Evolutionary conservation across 2,888 invertebrate genomes (phyloP).

Genomic region (Pristionchus arcanus): DNA sequence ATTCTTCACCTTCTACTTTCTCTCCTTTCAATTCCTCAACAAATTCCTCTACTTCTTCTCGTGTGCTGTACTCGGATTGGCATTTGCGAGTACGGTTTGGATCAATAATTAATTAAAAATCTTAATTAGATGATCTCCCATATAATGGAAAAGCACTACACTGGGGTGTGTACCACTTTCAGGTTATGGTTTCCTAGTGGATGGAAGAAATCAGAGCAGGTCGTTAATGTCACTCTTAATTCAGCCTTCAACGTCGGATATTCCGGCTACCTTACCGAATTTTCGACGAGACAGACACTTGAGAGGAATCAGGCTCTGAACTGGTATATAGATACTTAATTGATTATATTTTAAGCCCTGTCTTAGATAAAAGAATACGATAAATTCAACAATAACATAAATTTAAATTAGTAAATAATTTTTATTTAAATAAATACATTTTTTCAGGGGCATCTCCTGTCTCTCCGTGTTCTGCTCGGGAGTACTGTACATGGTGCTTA

Average conservation of each 20-base stretch:
- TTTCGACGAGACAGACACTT: slow-evolving; percentile 23
- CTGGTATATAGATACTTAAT: too few relatives aligned
- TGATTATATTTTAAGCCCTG: too few relatives aligned
- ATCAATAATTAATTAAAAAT: neutral
- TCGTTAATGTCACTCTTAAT: neutral
- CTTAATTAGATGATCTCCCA: neutral
- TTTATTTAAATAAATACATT: neutral
- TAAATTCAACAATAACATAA: too few relatives aligned
- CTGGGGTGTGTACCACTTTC: too few relatives aligned
- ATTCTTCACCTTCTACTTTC: slow-evolving; percentile 42
- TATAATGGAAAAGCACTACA: too few relatives aligned
- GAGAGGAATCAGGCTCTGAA: slow-evolving; percentile 48
- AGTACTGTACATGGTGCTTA: slow-evolving; percentile 28
- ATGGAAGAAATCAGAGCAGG: too few relatives aligned
- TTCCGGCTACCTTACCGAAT: slow-evolving; percentile 43
- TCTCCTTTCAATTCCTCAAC: slow-evolving; percentile 46
- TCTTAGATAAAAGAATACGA: too few relatives aligned
- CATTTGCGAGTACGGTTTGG: neutral
- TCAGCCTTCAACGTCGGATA: slow-evolving; percentile 49
- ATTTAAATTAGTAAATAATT: too few relatives aligned
- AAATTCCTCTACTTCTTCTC: slow-evolving; percentile 44
- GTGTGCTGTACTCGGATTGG: slow-evolving; percentile 31
- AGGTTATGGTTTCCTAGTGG: too few relatives aligned
- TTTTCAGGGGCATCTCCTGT: slow-evolving; percentile 38
- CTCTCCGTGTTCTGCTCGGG: slow-evolving; percentile 36